phyloP scores from a whole-genome alignment of 2,113 vertebrate genomes.

The Lophura nycthemera region DNA sequence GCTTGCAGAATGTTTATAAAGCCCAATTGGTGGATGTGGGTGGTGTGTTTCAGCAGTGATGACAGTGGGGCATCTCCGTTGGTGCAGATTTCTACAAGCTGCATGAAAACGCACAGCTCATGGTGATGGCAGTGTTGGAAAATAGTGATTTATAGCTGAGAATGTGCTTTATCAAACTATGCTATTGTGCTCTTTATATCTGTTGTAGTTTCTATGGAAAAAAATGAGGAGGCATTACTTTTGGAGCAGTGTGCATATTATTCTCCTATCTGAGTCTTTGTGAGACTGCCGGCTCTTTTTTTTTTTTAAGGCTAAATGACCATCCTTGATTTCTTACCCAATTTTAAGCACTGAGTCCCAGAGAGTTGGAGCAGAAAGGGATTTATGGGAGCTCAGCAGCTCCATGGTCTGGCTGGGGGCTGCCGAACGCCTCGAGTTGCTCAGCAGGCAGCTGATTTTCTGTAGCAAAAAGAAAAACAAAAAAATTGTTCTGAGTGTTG shows the following conservation, averaged over 20 bases:
- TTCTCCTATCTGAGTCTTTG: background rate
- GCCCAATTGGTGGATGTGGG: no score
- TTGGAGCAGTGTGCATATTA: background rate
- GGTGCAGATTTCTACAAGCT: no score
- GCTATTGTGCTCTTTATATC: no score
- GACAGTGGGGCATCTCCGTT: no score
- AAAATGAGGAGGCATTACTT: no score
- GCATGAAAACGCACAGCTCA: no score
- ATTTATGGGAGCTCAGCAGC: rapidly evolving
- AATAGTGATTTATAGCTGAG: no score
- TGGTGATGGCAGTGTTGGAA: no score
- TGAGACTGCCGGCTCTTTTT: background rate
- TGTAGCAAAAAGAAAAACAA: background rate
- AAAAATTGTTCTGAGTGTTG: background rate
- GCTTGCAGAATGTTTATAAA: no score
- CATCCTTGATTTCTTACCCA: background rate
- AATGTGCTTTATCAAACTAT: no score
- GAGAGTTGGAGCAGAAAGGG: background rate
- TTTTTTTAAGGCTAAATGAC: background rate
- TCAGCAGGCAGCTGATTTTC: slow-evolving; percentile 16
- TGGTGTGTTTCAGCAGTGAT: no score
- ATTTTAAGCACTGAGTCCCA: background rate
- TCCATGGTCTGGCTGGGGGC: background rate
- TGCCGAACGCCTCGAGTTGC: rapidly evolving
- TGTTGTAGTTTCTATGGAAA: no score